A percentile compares a stretch with the other conserved stretches of the same genome.
These are phyloP conservation scores for Cotesia congregata DNA, from an alignment of 2,888 invertebrate species.

Conservation along the genomic window DNA sequence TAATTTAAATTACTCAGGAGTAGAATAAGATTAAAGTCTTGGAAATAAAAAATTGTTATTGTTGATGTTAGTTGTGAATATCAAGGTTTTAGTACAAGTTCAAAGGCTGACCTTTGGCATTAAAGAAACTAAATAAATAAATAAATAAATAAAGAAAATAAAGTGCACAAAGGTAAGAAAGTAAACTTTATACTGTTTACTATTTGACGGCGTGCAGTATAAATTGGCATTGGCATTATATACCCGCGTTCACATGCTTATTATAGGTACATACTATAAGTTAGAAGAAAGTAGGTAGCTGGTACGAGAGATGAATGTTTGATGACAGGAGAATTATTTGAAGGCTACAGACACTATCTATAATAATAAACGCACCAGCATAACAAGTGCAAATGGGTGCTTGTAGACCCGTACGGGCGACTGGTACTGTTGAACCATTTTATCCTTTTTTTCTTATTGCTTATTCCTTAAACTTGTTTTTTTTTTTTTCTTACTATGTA, in stretches of 20 bases:
- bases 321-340: constrained; percentile 38
- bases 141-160: constrained; percentile 5
- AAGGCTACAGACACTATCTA: constrained; percentile 32
- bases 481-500: background rate
- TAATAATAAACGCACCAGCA: constrained; percentile 81
- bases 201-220: background rate
- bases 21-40: background rate
- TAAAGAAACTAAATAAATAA: background rate
- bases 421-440: constrained; percentile 96
- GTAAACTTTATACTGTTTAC: constrained; percentile 5
- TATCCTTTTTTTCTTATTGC: constrained; percentile 13
- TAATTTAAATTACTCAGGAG: background rate
- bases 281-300: constrained; percentile 42
- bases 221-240: background rate
- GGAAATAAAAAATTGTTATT: background rate
- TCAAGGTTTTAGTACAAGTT: constrained; percentile 11
- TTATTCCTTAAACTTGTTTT: background rate
- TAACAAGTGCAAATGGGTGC: constrained; percentile 94
- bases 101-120: constrained; percentile 24
- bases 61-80: background rate
- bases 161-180: background rate
- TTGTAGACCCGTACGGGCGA: constrained; percentile 96
- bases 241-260: constrained; percentile 6
- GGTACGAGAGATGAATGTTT: constrained; percentile 44
- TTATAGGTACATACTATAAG: constrained; percentile 22